phyloP scores from a whole-genome alignment of 2,797 vertebrate genomes.

The Hypotaenidia philippensis region DNA sequence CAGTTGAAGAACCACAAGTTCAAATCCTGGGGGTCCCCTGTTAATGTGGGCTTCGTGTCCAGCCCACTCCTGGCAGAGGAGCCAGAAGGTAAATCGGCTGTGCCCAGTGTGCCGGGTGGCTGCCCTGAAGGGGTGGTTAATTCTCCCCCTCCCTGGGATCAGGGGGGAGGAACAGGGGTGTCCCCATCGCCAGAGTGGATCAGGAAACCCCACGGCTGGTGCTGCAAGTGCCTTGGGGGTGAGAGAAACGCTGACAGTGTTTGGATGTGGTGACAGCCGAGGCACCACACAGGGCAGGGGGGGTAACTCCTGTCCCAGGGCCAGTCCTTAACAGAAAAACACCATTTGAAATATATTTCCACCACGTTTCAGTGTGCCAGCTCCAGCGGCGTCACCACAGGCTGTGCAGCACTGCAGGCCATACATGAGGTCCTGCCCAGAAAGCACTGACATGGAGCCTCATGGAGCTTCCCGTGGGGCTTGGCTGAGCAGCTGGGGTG shows the following conservation, averaged over 20 bases:
- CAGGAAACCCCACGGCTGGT: neutral
- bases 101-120: neutral
- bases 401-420: fast-evolving
- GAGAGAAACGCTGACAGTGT: neutral
- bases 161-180: neutral
- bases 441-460: no score
- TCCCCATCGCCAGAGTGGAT: fast-evolving
- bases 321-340: neutral
- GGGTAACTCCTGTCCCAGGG: neutral
- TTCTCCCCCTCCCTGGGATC: neutral
- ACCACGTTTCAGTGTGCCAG: no score
- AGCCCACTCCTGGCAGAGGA: neutral
- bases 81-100: neutral
- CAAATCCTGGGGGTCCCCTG: neutral
- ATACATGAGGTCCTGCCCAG: fast-evolving
- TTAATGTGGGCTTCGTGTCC: neutral
- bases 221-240: neutral
- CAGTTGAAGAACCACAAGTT: neutral
- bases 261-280: neutral
- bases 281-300: neutral
- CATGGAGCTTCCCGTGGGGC: neutral
- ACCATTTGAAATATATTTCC: fast-evolving
- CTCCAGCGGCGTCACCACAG: neutral
- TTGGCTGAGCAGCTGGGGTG: fast-evolving
- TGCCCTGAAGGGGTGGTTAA: neutral